A percentile compares a stretch with the other conserved stretches of the same genome.
These are phyloP conservation scores for Listronotus bonariensis DNA, from an alignment of 1,140 invertebrate genomes.

Conservation along the genomic window DNA sequence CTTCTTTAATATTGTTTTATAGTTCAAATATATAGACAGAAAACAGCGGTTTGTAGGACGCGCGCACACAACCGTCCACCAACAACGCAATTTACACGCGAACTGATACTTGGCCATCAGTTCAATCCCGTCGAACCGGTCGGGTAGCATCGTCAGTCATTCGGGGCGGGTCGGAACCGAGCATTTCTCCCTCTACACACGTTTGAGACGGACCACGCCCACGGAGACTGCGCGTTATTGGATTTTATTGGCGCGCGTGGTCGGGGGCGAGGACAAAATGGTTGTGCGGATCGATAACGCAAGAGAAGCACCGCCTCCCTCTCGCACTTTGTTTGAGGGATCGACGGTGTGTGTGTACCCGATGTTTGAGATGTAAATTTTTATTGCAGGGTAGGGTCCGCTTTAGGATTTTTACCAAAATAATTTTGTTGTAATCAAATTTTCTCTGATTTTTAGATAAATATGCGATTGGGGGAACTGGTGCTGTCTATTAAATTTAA, in stretches of 20 bases:
- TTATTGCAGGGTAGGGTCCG: constrained; percentile 23
- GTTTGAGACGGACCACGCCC: constrained; percentile 37
- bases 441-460: too few relatives aligned
- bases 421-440: too few relatives aligned
- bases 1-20: not conserved
- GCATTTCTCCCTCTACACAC: constrained; percentile 23
- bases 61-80: constrained; percentile 15
- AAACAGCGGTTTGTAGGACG: constrained; percentile 9
- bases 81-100: constrained; percentile 15
- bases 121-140: constrained; percentile 30
- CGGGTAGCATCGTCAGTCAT: constrained; percentile 33
- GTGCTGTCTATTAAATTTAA: too few relatives aligned
- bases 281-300: constrained; percentile 45
- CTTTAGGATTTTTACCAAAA: not conserved
- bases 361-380: constrained; percentile 34
- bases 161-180: constrained; percentile 38
- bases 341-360: constrained; percentile 8
- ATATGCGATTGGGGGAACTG: too few relatives aligned
- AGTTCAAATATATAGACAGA: not conserved
- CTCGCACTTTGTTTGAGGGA: not conserved
- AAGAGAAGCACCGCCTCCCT: constrained; percentile 3
- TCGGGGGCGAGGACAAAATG: constrained; percentile 53
- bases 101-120: constrained; percentile 16
- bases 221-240: constrained; percentile 33
- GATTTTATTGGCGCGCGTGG: constrained; percentile 45